A percentile compares a stretch with the other conserved stretches of the same genome.
Conservation (phyloP, 2,888 invertebrate genomes). For the Tetragonula carbonaria region DNA sequence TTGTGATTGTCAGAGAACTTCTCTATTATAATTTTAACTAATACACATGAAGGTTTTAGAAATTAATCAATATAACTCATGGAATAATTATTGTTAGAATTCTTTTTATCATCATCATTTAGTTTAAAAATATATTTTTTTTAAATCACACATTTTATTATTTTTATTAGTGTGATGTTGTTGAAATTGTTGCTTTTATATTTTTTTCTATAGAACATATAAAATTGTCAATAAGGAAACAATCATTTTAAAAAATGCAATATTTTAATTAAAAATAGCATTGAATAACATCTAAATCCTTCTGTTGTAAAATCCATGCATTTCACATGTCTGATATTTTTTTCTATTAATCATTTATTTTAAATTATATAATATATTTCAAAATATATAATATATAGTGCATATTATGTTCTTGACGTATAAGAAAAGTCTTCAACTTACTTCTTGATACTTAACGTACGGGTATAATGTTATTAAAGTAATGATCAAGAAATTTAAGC, state of each 20-base stretch:
- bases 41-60: constrained; percentile 19
- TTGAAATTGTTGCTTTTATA: constrained; percentile 5
- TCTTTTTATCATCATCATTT: constrained; percentile 14
- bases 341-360: constrained; percentile 18
- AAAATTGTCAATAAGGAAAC: constrained; percentile 14
- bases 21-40: constrained; percentile 15
- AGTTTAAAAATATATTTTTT: constrained; percentile 11
- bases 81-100: constrained; percentile 15
- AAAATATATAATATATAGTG: constrained; percentile 3
- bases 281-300: constrained; percentile 31
- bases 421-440: constrained; percentile 3
- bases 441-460: constrained; percentile 28
- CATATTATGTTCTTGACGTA: not conserved
- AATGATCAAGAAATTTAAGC: constrained; percentile 13
- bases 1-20: constrained; percentile 3
- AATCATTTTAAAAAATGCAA: constrained; percentile 29
- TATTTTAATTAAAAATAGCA: constrained; percentile 22
- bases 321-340: constrained; percentile 14
- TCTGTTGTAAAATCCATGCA: constrained; percentile 6
- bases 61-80: constrained; percentile 34
- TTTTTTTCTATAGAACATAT: not conserved
- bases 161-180: constrained; percentile 7
- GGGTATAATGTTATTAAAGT: constrained; percentile 7
- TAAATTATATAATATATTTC: constrained; percentile 32
- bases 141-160: constrained; percentile 16